Evolutionary conservation across 2,113 vertebrate species (phyloP).

Genomic region (Noturus placidus): DNA sequence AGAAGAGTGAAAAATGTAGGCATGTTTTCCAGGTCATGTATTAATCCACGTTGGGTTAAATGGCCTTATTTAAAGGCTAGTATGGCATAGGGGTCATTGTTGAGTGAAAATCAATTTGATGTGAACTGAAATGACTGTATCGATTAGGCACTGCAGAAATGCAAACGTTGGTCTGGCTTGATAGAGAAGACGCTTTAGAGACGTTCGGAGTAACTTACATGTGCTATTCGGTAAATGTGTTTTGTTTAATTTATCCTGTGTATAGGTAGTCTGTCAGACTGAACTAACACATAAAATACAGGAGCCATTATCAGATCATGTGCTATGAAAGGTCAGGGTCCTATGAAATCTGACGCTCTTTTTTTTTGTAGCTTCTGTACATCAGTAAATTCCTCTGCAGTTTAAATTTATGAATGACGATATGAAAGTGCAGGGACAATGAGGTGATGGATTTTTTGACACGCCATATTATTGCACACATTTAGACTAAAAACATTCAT

Average conservation of each 20-base stretch:
- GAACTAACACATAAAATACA: background rate
- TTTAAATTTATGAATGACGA: background rate
- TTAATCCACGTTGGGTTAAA: slow-evolving; percentile 70
- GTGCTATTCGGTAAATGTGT: background rate
- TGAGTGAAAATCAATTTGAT: slow-evolving; percentile 66
- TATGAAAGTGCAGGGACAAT: background rate
- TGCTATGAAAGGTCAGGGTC: background rate
- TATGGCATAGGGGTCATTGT: slow-evolving; percentile 71
- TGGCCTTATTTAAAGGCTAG: slow-evolving; percentile 72
- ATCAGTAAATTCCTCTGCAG: background rate
- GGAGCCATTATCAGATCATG: background rate
- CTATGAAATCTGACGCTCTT: background rate
- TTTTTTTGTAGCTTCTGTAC: background rate
- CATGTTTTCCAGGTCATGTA: slow-evolving; percentile 51
- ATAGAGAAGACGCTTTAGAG: slow-evolving; percentile 44
- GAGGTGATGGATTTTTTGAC: background rate
- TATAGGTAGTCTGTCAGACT: background rate
- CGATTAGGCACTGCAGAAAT: slow-evolving; percentile 63
- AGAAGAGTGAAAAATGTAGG: slow-evolving; percentile 34
- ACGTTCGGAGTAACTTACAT: slow-evolving; percentile 34
- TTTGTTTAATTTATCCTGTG: slow-evolving; percentile 13
- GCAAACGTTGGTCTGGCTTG: slow-evolving; percentile 60
- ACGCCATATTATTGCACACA: background rate
- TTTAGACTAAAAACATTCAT: background rate
- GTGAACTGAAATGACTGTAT: slow-evolving; percentile 68